Conservation (phyloP, 2,797 vertebrate species). For the Diceros bicornis region DNA sequence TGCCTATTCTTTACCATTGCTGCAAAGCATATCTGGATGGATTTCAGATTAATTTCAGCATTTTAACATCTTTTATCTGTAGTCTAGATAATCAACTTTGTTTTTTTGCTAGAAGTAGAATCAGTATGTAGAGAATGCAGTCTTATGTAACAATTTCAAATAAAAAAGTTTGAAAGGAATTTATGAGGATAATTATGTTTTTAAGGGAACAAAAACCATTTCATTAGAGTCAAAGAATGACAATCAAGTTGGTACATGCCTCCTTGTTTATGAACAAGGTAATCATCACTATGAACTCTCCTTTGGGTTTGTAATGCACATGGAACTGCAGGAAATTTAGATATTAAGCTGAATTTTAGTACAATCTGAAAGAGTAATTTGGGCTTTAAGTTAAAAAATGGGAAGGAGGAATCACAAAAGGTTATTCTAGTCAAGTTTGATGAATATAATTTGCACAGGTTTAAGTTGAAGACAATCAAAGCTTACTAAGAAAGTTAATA, state of each 20-base stretch:
- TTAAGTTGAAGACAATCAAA: background rate
- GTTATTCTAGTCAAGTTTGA: background rate
- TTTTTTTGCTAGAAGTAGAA: background rate
- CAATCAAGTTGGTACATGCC: background rate
- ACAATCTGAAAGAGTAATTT: background rate
- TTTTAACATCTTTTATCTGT: background rate
- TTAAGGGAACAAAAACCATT: background rate
- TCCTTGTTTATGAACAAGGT: background rate
- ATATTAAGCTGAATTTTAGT: background rate
- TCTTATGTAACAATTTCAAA: conserved; percentile 3
- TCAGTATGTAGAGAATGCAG: background rate
- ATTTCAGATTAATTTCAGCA: background rate
- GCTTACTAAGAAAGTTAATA: conserved; percentile 18
- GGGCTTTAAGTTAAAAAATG: background rate
- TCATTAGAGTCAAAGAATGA: background rate
- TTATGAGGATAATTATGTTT: background rate
- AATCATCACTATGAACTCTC: background rate
- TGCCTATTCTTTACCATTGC: background rate
- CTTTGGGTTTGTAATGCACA: background rate
- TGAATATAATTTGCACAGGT: background rate
- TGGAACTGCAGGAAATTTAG: background rate
- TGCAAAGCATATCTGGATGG: background rate
- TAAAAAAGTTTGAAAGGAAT: background rate
- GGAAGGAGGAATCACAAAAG: background rate
- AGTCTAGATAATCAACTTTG: background rate